Percentiles rank a stretch among this genome's conserved stretches.
phyloP scores from a whole-genome alignment of 2,113 vertebrate species.

The Sylvicapra grimmia region DNA sequence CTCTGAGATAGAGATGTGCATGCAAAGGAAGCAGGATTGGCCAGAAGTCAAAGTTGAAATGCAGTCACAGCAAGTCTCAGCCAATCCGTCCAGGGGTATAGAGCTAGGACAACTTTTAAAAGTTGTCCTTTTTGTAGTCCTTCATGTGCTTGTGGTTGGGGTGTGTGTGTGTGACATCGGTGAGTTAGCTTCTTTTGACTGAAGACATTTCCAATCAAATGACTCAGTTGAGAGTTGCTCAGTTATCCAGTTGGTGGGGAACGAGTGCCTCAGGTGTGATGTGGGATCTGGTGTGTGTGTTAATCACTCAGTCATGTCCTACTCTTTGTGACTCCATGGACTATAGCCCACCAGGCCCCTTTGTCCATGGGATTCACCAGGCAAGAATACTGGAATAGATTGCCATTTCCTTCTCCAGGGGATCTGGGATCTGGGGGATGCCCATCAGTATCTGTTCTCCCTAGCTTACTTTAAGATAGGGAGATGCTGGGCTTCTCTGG shows the following conservation, averaged over 20 bases:
- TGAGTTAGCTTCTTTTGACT: neutral
- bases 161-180: neutral
- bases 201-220: neutral
- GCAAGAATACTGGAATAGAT: neutral
- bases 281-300: neutral
- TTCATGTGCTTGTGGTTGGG: neutral
- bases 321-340: neutral
- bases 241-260: neutral
- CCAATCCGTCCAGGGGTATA: rapidly evolving
- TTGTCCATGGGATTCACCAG: neutral
- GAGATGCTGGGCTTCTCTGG: neutral
- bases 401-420: neutral
- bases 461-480: neutral
- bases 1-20: neutral
- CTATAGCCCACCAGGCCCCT: neutral
- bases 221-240: neutral
- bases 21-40: neutral
- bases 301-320: rapidly evolving
- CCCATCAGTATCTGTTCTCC: neutral
- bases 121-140: neutral
- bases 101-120: neutral
- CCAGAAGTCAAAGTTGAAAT: neutral
- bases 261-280: neutral
- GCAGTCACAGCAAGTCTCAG: neutral
- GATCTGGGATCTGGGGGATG: neutral